Conservation (phyloP, 2,113 vertebrate genomes). For the Dolichallabes microphthalmus region DNA sequence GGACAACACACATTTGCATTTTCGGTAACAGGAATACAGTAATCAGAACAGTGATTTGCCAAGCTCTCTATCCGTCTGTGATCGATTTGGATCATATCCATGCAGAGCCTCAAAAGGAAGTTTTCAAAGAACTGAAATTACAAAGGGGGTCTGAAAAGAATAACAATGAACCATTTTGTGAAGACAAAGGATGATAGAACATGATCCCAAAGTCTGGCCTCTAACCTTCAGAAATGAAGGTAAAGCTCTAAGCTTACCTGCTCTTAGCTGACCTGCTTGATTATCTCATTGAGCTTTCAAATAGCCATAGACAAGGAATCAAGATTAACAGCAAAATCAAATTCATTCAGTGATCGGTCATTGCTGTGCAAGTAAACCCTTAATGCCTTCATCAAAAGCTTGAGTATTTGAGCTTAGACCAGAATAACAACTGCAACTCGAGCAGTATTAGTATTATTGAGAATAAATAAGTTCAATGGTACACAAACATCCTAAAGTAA, state of each 20-base stretch:
- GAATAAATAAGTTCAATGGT: neutral
- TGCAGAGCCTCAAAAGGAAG: conserved; percentile 12
- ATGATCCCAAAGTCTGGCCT: neutral
- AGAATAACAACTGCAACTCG: neutral
- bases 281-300: neutral
- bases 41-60: conserved; percentile 5
- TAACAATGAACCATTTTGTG: neutral
- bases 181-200: neutral
- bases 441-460: neutral
- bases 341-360: neutral
- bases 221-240: conserved; percentile 20
- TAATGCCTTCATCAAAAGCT: neutral
- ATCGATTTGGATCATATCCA: conserved; percentile 19
- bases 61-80: conserved; percentile 1
- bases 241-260: neutral
- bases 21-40: conserved; percentile 10
- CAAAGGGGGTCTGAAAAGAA: conserved; percentile 1
- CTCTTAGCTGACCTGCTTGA: neutral
- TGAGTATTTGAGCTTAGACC: neutral
- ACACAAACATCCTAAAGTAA: neutral
- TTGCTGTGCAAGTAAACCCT: neutral
- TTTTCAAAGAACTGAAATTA: conserved; percentile 20
- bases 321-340: neutral
- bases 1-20: neutral
- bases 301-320: neutral